Base-by-base conservation (phyloP, 2,888 invertebrate genomes). In the Mimumesa dahlbomi region DNA sequence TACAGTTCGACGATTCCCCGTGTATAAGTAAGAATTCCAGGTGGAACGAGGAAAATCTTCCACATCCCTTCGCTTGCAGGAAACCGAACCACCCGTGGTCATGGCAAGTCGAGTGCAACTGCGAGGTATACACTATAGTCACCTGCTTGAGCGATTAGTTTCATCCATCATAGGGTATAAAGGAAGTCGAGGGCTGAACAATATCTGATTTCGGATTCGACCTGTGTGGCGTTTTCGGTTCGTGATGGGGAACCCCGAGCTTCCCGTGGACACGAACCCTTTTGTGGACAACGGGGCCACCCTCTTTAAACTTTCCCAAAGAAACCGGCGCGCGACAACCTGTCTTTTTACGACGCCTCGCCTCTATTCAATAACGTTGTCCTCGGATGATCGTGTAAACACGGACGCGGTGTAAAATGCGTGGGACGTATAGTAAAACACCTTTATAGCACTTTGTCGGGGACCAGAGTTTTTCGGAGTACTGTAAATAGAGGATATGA, bases 101-200 rank as follows among this genome's bases (percentile, higher is more conserved):
- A 66, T 38, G 46, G 69, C 38, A 46, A 65, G 45, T 74, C 54
- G 40, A 25, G 50, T 38, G 45, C 52, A 62, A 68, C 63, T 45
- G 31, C 49, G 22, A 40, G 64, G 57, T 65, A 52, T 48, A 31
- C 25, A 7, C 34, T 58, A 71, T 40, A 54, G 64, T 75, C 72
- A 75, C 69, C 77, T 70, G 71, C 46, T 77, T 85, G 82, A 84
- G 66, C 77, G 82, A 85, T 85, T 83, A 75, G 79, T 84, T 84
- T 77, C 84, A 85, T 86, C 83, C 77, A 83, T 86, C 84, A 85
- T 67, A 67, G 58, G 46, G 38, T 46, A 71, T 64, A 57, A 56
- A 67, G 73, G 61, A 68, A 80, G 68, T 70, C 62, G 62, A 65
- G 68, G 54, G 18, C 54, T 19, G 64, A 69, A 72, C 76, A 69